Evolutionary conservation across 2,888 invertebrate genomes (phyloP).

Genomic region (Octodonta nipae): DNA sequence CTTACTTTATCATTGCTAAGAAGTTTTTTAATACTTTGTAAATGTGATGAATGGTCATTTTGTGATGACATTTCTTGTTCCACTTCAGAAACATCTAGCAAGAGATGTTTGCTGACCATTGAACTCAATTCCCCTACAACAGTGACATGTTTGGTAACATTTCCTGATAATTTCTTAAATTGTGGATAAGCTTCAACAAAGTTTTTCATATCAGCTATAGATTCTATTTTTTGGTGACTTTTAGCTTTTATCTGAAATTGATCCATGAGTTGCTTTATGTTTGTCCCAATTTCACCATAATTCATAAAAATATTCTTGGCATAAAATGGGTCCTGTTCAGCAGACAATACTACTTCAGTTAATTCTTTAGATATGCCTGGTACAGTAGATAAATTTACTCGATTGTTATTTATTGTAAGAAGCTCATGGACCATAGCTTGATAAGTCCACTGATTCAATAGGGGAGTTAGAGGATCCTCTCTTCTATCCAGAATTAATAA

Average conservation of each 20-base stretch:
- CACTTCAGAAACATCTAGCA: slow-evolving; percentile 83
- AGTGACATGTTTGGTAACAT: slow-evolving; percentile 93
- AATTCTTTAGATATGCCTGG: slow-evolving; percentile 37
- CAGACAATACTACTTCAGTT: slow-evolving; percentile 68
- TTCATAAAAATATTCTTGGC: slow-evolving; percentile 87
- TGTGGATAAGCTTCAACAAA: slow-evolving; percentile 97
- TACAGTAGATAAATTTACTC: slow-evolving; percentile 76
- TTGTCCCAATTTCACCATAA: slow-evolving; percentile 96
- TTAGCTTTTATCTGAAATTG: slow-evolving; percentile 84
- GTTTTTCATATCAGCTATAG: slow-evolving; percentile 96
- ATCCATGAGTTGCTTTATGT: slow-evolving; percentile 92
- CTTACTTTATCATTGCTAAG: slow-evolving; percentile 56
- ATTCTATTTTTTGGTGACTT: slow-evolving; percentile 92
- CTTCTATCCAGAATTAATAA: slow-evolving; percentile 82
- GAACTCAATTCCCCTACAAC: slow-evolving; percentile 90
- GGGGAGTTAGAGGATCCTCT: slow-evolving; percentile 90
- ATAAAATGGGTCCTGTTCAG: slow-evolving; percentile 96
- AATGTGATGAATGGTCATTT: slow-evolving; percentile 63
- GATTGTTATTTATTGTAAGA: slow-evolving; percentile 80
- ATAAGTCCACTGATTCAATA: slow-evolving; percentile 97
- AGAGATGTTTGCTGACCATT: slow-evolving; percentile 58
- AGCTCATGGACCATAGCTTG: slow-evolving; percentile 99
- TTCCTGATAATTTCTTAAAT: slow-evolving; percentile 92
- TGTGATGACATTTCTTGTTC: slow-evolving; percentile 90
- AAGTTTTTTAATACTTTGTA: slow-evolving; percentile 65